phyloP scores from a whole-genome alignment of 1,140 invertebrate species.

The Eufriesea mexicana region DNA sequence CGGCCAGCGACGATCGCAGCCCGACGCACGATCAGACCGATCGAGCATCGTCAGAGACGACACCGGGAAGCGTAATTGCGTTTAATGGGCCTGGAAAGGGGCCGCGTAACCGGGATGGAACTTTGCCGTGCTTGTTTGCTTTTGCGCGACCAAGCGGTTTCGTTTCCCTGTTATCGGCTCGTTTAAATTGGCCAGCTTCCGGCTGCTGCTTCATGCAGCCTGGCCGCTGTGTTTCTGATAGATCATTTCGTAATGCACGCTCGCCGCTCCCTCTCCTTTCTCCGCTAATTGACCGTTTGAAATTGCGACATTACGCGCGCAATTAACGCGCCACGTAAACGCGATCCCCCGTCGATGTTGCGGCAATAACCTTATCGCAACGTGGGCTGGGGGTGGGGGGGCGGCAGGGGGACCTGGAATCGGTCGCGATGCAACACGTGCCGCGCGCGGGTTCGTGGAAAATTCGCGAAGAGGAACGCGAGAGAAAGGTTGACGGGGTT shows the following conservation, averaged over 20 bases:
- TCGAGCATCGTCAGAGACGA: conserved; percentile 60
- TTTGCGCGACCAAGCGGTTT: conserved; percentile 52
- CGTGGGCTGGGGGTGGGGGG: too few relatives aligned
- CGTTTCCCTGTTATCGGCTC: conserved; percentile 45
- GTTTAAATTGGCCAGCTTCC: conserved; percentile 41
- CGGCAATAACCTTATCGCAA: background rate
- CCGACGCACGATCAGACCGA: conserved; percentile 23
- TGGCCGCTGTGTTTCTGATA: conserved; percentile 33
- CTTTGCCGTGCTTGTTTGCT: conserved; percentile 63
- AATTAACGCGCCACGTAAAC: conserved; percentile 37
- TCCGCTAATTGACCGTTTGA: conserved; percentile 32
- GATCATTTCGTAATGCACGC: conserved; percentile 37
- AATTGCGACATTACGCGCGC: conserved; percentile 35
- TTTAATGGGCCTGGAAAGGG: conserved; percentile 65
- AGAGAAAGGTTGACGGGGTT: too few relatives aligned
- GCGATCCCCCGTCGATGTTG: background rate
- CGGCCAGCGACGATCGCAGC: conserved; percentile 5
- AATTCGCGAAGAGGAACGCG: too few relatives aligned
- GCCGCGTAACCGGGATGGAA: conserved; percentile 43
- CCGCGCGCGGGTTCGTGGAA: background rate
- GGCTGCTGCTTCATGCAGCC: background rate
- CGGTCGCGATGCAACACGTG: background rate
- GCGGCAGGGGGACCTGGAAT: too few relatives aligned
- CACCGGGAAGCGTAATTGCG: conserved; percentile 58
- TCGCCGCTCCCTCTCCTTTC: too few relatives aligned